Base-by-base conservation (phyloP, 2,888 invertebrate species). In the Drosophila limbata region DNA sequence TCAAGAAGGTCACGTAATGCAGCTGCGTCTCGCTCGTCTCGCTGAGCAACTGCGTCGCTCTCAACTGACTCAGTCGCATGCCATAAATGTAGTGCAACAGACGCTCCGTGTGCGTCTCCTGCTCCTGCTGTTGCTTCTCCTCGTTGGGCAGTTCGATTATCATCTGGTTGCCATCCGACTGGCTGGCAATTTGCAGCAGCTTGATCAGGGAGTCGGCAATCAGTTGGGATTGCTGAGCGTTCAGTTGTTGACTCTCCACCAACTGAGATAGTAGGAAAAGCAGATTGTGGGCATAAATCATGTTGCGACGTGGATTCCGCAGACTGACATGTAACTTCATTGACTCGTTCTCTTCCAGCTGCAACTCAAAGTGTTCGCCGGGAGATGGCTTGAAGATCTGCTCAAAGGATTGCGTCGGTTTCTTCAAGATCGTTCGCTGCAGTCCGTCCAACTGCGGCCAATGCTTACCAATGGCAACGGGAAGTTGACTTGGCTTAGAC, bases 31-130 rank as follows among this genome's bases (percentile, higher is more conserved):
- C 79, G 6, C 77, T 79, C 0, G 74, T 65, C 10, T 80, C 78
- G 33, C 74, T 86, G 17, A 92, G 82, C 21, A 92, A 70, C 35
- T 86, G 83, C 3, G 89, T 81, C 2, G 73, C 79, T 37, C 84
- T 82, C 52, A 92, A 62, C 39, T 89, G 83, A 19, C 83, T 83
- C 2, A 92, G 59, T 2, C 91, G 86, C 2, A 87, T 87, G 35
- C 81, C 87, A 40, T 88, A 92, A n/a, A 93, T 90, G 53, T 92
- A 92, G 70, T 91, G 91, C 4, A 93, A 25, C 3, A 90, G 62
- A 3, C 81, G 82, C 1, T 88, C 75, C 1, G 89, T 67, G 45
- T 88, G 83, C 0, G 75, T 72, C 60, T 81, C 52, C 25, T 66
- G 48, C 42, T 69, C 47, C 28, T 28, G 1, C 19, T 50, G 60